These are phyloP conservation scores for Aegypius monachus DNA, from an alignment of 2,113 vertebrate genomes.

Conservation along the genomic window DNA sequence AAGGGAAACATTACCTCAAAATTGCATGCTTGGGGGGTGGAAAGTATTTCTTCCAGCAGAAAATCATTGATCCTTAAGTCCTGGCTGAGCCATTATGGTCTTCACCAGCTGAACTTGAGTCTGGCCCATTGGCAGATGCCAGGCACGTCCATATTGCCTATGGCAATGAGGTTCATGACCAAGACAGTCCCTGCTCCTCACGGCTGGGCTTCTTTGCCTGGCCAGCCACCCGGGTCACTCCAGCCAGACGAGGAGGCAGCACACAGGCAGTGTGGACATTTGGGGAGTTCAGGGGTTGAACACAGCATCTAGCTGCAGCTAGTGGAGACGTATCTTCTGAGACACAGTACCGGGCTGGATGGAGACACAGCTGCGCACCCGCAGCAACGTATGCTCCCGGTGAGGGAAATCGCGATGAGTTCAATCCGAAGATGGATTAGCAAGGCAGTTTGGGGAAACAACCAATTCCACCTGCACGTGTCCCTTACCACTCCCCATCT, in stretches of 20 bases:
- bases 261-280: fast-evolving
- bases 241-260: background rate
- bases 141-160: background rate
- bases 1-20: background rate
- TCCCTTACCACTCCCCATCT: background rate
- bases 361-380: background rate
- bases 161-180: background rate
- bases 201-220: background rate
- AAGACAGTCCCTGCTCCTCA: background rate
- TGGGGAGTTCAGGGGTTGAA: background rate
- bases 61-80: background rate
- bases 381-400: fast-evolving
- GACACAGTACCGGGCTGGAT: background rate
- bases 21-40: background rate
- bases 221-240: background rate
- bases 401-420: background rate
- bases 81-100: background rate
- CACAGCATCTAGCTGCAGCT: background rate
- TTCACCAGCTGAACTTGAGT: background rate
- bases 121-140: background rate
- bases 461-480: too few species aligned
- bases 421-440: background rate
- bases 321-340: background rate
- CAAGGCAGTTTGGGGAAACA: background rate
- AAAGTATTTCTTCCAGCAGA: background rate